Conservation (phyloP, 2,888 invertebrate genomes). For the Cosmopolites sordidus region DNA sequence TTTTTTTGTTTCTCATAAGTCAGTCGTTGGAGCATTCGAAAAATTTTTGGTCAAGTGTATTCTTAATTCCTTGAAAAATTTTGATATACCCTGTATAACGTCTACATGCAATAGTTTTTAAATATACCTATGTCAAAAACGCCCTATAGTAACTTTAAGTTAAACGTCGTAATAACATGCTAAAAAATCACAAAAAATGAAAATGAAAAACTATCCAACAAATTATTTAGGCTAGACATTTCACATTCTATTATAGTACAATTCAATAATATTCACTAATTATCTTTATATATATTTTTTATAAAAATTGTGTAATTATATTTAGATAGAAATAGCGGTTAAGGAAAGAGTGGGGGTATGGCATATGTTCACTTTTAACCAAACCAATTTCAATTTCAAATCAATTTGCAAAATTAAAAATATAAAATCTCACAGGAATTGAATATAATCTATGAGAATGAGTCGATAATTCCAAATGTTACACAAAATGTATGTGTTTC, state of each 20-base stretch:
- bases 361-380: not conserved
- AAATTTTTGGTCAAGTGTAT: not conserved
- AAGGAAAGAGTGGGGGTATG: not conserved
- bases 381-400: too few species aligned
- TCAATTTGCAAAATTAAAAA: too few species aligned
- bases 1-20: too few species aligned
- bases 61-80: not conserved
- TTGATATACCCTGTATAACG: conserved; percentile 1
- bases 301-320: not conserved
- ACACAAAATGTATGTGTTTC: too few species aligned
- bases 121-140: not conserved
- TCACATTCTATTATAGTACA: not conserved
- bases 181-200: not conserved
- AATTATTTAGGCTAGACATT: not conserved
- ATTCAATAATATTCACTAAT: not conserved
- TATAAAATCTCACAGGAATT: too few species aligned
- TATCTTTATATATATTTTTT: not conserved
- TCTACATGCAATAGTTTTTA: not conserved
- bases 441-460: too few species aligned
- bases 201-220: not conserved
- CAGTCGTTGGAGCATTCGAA: too few species aligned
- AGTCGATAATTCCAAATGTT: too few species aligned
- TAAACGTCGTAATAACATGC: conserved; percentile 1
- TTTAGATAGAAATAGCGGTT: not conserved
- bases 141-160: not conserved